Evolutionary conservation across 2,888 invertebrate species (phyloP), one percentile per base, ranked within the genome.

Genomic region (Exocentrus adspersus): DNA sequence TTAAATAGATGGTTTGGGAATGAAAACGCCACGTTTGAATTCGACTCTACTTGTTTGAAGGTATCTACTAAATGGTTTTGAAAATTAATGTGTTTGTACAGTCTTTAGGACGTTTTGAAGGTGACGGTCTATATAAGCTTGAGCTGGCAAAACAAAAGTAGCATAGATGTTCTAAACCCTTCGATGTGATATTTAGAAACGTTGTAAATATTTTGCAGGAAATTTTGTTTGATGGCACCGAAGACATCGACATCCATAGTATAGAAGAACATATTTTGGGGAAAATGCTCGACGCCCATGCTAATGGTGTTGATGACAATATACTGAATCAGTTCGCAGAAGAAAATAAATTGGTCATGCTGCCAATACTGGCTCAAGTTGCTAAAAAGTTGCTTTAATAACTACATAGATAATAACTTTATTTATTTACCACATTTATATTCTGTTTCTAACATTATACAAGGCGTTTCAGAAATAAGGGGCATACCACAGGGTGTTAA

Each of bases 21-120:
- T 12, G 50, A 43, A 51, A 16, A 64, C 6, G 45, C 32, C 2
- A 20, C 20, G 2, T 14, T 64, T 6, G 17, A 7, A 37, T 64
- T 56, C 37, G 28, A 64, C 21, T 24, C 17, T 1, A 32, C 43
- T 7, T 64, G 64, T 52, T n/a, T 64, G 6, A n/a, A 64, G 60
- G 64, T 64, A 57, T n/a, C n/a, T n/a, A n/a, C n/a, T n/a, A n/a
- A n/a, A n/a, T n/a, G n/a, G n/a, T n/a, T n/a, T n/a, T n/a, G n/a
- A n/a, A n/a, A n/a, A n/a, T n/a, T n/a, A n/a, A n/a, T n/a, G n/a
- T n/a, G n/a, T n/a, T n/a, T n/a, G n/a, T n/a, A n/a, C n/a, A n/a
- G n/a, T n/a, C n/a, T n/a, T n/a, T n/a, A n/a, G n/a, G n/a, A n/a
- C n/a, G n/a, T n/a, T n/a, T n/a, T n/a, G n/a, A n/a, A n/a, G n/a